Conservation (phyloP, 2,888 invertebrate genomes). For the Tenthredo mesomela region DNA sequence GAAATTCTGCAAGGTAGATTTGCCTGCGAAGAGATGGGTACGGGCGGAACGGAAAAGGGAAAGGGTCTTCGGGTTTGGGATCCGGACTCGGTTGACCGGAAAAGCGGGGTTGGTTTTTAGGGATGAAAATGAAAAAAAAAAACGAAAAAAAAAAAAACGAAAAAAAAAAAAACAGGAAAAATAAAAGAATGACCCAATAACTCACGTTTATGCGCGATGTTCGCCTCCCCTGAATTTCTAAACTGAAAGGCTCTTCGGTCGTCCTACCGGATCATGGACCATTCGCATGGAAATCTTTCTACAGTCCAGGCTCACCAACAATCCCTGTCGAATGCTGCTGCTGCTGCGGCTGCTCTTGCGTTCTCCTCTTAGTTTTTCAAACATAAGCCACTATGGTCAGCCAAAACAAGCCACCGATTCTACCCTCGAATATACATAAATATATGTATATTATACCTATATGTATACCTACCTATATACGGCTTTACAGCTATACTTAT, state of each 20-base stretch:
- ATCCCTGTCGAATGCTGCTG: conserved; percentile 15
- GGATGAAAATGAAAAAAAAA: conserved; percentile 17
- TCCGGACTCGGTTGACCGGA: conserved; percentile 20
- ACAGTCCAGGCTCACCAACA: conserved; percentile 10
- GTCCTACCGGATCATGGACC: conserved; percentile 35
- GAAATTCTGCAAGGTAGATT: conserved; percentile 15
- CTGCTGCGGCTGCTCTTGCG: not conserved
- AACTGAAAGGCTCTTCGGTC: conserved; percentile 36
- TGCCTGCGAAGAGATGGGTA: not conserved
- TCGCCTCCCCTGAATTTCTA: conserved; percentile 11
- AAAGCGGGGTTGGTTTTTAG: conserved; percentile 24
- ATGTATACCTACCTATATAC: too few relatives aligned
- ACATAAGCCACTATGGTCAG: conserved; percentile 32
- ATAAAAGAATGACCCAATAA: conserved; percentile 24
- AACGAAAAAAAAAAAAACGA: not conserved
- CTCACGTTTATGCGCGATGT: conserved; percentile 44
- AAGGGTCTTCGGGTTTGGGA: conserved; percentile 1
- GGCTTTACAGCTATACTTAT: not conserved
- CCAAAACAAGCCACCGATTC: conserved; percentile 19
- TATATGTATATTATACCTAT: not conserved
- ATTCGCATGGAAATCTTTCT: conserved; percentile 46
- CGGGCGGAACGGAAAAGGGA: not conserved
- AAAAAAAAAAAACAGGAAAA: not conserved
- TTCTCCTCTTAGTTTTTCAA: not conserved
- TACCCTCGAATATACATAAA: not conserved